Percentiles rank a stretch among this genome's conserved stretches.
Evolutionary conservation across 2,797 vertebrate species (phyloP).

Genomic region (Lagodon rhomboides): DNA sequence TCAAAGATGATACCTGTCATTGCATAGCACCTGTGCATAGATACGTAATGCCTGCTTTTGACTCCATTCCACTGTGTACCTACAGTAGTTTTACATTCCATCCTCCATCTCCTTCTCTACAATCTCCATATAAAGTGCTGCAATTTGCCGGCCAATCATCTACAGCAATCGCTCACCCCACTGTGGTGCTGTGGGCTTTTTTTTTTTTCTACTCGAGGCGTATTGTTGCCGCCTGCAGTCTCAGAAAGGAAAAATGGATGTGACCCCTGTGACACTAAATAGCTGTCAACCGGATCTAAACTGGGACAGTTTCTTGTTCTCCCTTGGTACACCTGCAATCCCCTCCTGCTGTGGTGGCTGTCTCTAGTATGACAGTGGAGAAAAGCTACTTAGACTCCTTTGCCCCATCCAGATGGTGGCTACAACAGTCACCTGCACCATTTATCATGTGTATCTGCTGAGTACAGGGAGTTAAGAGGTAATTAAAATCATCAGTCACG

Average conservation of each 20-base stretch:
- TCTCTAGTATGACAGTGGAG: slow-evolving; percentile 68
- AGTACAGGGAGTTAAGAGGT: slow-evolving; percentile 82
- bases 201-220: slow-evolving; percentile 28
- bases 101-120: slow-evolving; percentile 39
- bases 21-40: slow-evolving; percentile 10
- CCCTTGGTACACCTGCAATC: slow-evolving; percentile 70
- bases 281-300: slow-evolving; percentile 80
- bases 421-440: slow-evolving; percentile 71
- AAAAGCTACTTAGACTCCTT: slow-evolving; percentile 67
- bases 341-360: slow-evolving; percentile 69
- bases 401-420: slow-evolving; percentile 79
- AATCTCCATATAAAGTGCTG: slow-evolving; percentile 71
- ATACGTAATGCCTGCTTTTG: slow-evolving; percentile 13
- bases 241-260: slow-evolving; percentile 66
- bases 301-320: slow-evolving; percentile 74
- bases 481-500: slow-evolving; percentile 86
- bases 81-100: slow-evolving; percentile 25
- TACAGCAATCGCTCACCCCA: slow-evolving; percentile 44
- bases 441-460: slow-evolving; percentile 85
- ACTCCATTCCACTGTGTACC: slow-evolving; percentile 31
- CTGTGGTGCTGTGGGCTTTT: slow-evolving; percentile 37
- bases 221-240: slow-evolving; percentile 56
- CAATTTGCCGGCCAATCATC: slow-evolving; percentile 56
- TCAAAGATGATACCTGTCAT: slow-evolving; percentile 22
- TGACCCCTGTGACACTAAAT: slow-evolving; percentile 75